Evolutionary conservation across 2,113 vertebrate species (phyloP).

Genomic region (Columbina picui): DNA sequence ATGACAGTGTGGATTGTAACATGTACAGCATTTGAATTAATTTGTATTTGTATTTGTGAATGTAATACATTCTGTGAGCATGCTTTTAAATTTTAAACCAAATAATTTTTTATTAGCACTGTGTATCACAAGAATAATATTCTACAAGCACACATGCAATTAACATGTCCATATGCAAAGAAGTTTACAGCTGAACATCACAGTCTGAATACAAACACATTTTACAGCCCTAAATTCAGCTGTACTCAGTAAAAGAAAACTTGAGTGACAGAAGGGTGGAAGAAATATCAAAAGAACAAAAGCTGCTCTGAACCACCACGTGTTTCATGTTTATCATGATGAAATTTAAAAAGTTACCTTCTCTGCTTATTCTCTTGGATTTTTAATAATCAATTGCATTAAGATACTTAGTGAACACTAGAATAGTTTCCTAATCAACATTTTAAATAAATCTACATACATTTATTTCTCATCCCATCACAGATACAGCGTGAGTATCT

Average conservation of each 20-base stretch:
- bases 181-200: not conserved
- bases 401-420: not conserved
- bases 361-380: not conserved
- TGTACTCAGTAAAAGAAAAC: not conserved
- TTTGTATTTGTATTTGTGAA: not conserved
- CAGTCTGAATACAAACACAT: not conserved
- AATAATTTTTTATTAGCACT: not conserved
- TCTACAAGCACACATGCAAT: not conserved
- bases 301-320: not conserved
- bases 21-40: conserved; percentile 23
- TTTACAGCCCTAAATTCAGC: not conserved
- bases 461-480: not conserved
- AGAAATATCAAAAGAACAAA: not conserved
- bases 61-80: not conserved
- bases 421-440: not conserved
- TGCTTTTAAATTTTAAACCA: not conserved
- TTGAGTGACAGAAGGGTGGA: not conserved
- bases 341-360: not conserved
- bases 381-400: not conserved
- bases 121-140: not conserved
- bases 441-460: not conserved
- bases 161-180: not conserved
- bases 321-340: not conserved
- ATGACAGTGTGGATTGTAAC: conserved; percentile 37
- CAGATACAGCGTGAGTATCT: not conserved